Percentiles rank a stretch among this genome's conserved stretches.
phyloP scores from a whole-genome alignment of 2,113 vertebrate genomes.

The Todiramphus saurophagus region DNA sequence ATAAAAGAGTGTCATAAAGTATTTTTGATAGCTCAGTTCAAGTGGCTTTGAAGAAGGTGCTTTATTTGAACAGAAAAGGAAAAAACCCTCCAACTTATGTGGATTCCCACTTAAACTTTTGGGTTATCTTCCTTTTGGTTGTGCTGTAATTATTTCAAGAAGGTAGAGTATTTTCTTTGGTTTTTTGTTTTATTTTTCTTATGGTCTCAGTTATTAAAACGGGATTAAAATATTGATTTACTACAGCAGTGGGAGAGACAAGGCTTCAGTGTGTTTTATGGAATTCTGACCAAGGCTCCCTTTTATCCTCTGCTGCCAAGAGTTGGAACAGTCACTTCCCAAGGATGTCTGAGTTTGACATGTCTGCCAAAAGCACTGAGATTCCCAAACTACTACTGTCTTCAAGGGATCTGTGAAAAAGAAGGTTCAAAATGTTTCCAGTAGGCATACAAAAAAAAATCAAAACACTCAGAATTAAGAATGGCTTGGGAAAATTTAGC shows the following conservation, averaged over 20 bases:
- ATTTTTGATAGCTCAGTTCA: not conserved
- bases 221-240: conserved; percentile 1
- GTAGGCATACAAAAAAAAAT: not conserved
- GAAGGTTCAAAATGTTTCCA: not conserved
- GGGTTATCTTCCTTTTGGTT: not conserved
- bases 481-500: not conserved
- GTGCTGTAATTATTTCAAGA: not conserved
- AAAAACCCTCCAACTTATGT: rapidly evolving
- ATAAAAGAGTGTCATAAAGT: not conserved
- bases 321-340: not conserved
- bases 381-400: not conserved
- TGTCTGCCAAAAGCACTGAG: not conserved
- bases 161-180: not conserved
- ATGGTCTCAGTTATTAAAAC: not conserved
- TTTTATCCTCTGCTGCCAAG: not conserved
- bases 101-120: not conserved
- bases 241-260: not conserved
- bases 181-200: not conserved
- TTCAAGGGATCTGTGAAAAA: not conserved
- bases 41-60: not conserved
- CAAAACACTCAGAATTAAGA: not conserved
- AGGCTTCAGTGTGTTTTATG: not conserved
- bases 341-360: not conserved
- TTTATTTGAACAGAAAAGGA: not conserved
- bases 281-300: not conserved